Evolutionary conservation across 1,140 invertebrate genomes (phyloP), one percentile per base, ranked within the genome.

Genomic region (Macrosteles quadrilineatus): DNA sequence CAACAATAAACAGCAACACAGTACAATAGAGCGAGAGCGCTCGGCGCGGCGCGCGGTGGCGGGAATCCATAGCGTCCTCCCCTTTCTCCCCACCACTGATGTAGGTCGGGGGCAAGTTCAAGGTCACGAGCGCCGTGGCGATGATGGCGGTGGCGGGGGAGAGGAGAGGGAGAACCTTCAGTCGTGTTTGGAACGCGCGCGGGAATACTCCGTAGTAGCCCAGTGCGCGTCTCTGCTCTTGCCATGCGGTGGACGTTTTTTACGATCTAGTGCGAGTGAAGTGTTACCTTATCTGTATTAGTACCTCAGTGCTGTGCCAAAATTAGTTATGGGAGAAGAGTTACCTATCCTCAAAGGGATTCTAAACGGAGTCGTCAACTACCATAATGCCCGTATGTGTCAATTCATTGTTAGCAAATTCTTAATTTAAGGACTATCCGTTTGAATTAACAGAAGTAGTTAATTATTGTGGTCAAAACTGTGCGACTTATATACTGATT

Each of bases 381-480:
- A 93, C 83, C 91, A 92, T 80, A 93, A 94, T 88, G 91, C 91
- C 85, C 91, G 92, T 93, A 93, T 81, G 91, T 93, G 84, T 85
- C 73, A 71, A 36, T 14, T 36, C n/a, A n/a, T n/a, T n/a, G n/a
- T n/a, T n/a, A 76, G 77, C 21, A n/a, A 40, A 11, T 69, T 69
- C 57, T 68, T 27, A 64, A 30, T 68, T 66, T 55, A 43, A 11
- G 9, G 9, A 43, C 4, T 21, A 11, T 23, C n/a, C 67, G 2
- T 63, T 63, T 63, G 3, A 27, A 19, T 31, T 19, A 75, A 79
- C 71, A n/a, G n/a, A n/a, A n/a, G n/a, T n/a, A n/a, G n/a, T n/a
- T n/a, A n/a, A n/a, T n/a, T n/a, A n/a, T n/a, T n/a, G n/a, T n/a
- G n/a, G n/a, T n/a, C n/a, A n/a, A n/a, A n/a, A n/a, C n/a, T n/a